phyloP scores from a whole-genome alignment of 2,797 vertebrate species.

The Calcarius lapponicus region DNA sequence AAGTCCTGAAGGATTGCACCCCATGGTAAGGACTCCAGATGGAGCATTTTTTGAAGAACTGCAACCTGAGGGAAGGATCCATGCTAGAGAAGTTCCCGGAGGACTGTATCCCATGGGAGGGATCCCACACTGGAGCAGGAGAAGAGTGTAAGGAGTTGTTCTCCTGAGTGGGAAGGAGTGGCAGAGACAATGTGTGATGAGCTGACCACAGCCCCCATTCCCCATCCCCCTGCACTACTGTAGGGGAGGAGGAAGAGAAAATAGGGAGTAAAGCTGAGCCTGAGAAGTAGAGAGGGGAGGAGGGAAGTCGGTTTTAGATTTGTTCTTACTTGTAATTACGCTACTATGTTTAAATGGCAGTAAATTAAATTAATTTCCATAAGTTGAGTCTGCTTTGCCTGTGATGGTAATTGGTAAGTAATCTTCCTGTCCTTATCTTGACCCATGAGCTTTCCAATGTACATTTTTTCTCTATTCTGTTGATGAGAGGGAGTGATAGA shows the following conservation, averaged over 20 bases:
- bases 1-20: neutral
- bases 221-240: neutral
- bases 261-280: neutral
- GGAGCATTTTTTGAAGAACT: neutral
- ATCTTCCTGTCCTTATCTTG: neutral
- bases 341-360: neutral
- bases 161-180: neutral
- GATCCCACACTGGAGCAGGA: neutral
- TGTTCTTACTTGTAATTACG: neutral
- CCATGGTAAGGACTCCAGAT: neutral
- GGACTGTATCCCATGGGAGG: neutral
- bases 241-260: neutral
- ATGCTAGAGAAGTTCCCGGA: neutral
- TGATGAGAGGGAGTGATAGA: neutral
- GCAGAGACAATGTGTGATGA: neutral
- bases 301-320: neutral
- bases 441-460: neutral
- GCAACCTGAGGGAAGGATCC: accelerated
- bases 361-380: neutral
- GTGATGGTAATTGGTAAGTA: neutral
- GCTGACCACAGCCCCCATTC: accelerated
- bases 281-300: neutral
- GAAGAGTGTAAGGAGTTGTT: accelerated
- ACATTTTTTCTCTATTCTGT: neutral
- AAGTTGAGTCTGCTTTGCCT: neutral